Evolutionary conservation across 2,888 invertebrate species (phyloP).

Genomic region (Lissonota sp.): DNA sequence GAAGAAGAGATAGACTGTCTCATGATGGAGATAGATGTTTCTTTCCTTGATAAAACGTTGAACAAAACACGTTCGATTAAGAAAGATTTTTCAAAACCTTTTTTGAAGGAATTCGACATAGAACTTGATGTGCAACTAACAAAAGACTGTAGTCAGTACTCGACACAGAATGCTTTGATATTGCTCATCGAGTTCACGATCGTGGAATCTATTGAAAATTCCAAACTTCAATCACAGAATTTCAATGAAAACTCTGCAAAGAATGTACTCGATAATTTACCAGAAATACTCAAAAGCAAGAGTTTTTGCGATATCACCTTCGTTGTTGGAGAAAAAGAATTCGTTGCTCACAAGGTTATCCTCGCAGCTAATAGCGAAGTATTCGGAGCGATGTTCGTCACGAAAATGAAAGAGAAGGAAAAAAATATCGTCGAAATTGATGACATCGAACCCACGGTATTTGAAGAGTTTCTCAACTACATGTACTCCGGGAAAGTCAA

Average conservation of each 20-base stretch:
- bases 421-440: neutral
- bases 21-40: neutral
- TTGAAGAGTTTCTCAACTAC: conserved; percentile 23
- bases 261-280: neutral
- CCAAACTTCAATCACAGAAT: neutral
- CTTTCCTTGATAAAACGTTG: neutral
- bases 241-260: neutral
- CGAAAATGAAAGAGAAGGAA: neutral
- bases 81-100: neutral
- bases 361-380: conserved; percentile 16
- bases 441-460: neutral
- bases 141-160: neutral
- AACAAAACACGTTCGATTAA: neutral
- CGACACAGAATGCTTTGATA: conserved; percentile 10
- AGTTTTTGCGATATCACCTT: conserved; percentile 15
- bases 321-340: neutral
- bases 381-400: conserved; percentile 9
- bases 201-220: neutral
- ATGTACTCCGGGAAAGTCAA: conserved; percentile 12
- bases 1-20: neutral
- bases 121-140: neutral
- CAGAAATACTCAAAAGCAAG: neutral
- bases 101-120: neutral
- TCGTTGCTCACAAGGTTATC: neutral
- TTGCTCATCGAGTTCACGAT: conserved; percentile 5